phyloP scores from a whole-genome alignment of 2,888 invertebrate species.

The Pristionchus japonicus region DNA sequence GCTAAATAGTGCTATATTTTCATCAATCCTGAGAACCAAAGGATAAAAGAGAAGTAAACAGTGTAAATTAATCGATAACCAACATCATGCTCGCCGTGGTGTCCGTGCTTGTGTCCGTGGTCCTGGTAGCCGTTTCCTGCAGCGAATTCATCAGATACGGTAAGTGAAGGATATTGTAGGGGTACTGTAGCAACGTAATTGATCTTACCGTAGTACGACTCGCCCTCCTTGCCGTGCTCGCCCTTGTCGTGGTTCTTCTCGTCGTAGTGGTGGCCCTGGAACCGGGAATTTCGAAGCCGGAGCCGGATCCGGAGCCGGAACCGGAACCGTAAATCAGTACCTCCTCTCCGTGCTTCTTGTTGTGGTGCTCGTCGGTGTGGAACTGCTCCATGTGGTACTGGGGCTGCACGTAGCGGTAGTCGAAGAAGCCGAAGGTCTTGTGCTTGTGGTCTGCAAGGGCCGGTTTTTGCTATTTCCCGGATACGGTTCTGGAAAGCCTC shows the following conservation, averaged over 20 bases:
- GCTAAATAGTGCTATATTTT: too few species aligned
- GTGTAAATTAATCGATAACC: not conserved
- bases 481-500: not conserved
- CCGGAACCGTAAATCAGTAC: not conserved
- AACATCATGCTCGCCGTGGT: conserved; percentile 49
- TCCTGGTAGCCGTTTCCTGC: conserved; percentile 57
- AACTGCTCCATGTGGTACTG: conserved; percentile 70
- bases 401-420: conserved; percentile 68
- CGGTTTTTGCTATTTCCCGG: not conserved
- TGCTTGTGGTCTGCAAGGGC: conserved; percentile 61
- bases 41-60: too few species aligned
- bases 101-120: conserved; percentile 54
- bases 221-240: conserved; percentile 56
- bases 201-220: conserved; percentile 38
- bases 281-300: not conserved
- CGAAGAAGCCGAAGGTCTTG: conserved; percentile 69
- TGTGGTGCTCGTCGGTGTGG: conserved; percentile 69
- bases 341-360: conserved; percentile 65
- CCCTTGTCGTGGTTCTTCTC: conserved; percentile 54
- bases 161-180: not conserved
- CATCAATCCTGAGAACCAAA: too few species aligned
- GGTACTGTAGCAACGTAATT: not conserved
- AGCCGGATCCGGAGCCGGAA: not conserved
- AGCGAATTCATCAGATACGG: not conserved
- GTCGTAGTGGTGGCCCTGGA: conserved; percentile 47